Evolutionary conservation across 1,140 invertebrate genomes (phyloP), one percentile per base, ranked within the genome.

Genomic region (Nebria ingens): DNA sequence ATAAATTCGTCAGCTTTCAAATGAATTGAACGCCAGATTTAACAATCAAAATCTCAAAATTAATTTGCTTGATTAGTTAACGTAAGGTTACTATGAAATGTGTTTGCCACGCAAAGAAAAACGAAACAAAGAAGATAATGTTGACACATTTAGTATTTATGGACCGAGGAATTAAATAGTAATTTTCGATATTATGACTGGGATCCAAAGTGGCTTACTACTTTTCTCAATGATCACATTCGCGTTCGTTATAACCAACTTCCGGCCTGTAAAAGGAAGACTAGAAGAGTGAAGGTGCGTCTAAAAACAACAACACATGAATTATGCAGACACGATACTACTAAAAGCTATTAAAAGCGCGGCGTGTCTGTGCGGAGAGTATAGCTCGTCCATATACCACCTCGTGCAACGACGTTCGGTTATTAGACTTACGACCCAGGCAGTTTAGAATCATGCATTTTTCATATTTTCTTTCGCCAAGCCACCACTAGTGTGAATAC

Each of bases 401-500:
- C 40, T 17, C 40, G 40, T 45, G 9, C 40, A 17, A 3, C 9
- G 40, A 6, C 40, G 40, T 57, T 57, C 51, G 34, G 45, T 57
- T 57, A 57, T 57, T 57, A 57, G 56, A 53, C 56, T 38, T 53
- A 52, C 56, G 56, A 53, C 56, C 56, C 56, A 45, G 21, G 40
- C 56, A 51, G 42, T 57, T 57, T 57, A 57, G 51, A 45, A 49
- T 57, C 56, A 57, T 57, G 56, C 56, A 57, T 57, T 57, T 57
- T 57, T 57, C 56, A 57, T 57, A 57, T 57, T 53, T 57, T 52
- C 52, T 57, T 42, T 20, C 56, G 56, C 29, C 40, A 17, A 45
- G 17, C 40, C 9, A 45, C n/a, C n/a, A n/a, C n/a, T n/a, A n/a
- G n/a, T n/a, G n/a, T n/a, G 4, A 11, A 45, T 17, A 45, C 40